Percentiles rank a stretch among this genome's conserved stretches.
Evolutionary conservation across 2,797 vertebrate species (phyloP).

Genomic region (Pangasius krempfi): DNA sequence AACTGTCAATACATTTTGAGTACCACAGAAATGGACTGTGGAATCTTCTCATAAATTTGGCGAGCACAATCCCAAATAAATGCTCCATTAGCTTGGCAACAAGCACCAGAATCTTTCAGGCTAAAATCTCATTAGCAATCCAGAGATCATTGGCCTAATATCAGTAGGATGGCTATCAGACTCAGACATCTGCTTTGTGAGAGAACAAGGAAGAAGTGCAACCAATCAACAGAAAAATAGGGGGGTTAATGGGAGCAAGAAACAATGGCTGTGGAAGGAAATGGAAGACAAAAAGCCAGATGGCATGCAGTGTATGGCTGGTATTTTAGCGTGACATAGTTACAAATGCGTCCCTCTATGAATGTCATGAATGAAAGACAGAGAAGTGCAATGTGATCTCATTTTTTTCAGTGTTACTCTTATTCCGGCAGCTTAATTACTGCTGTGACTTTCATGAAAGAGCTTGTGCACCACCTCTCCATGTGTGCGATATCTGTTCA

Average conservation of each 20-base stretch:
- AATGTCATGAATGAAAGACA: not conserved
- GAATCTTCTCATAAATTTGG: not conserved
- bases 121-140: not conserved
- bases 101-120: not conserved
- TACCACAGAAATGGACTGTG: not conserved
- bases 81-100: not conserved
- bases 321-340: not conserved
- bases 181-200: not conserved
- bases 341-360: not conserved
- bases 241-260: constrained; percentile 11
- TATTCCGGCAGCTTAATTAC: not conserved
- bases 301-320: not conserved
- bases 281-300: not conserved
- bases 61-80: not conserved
- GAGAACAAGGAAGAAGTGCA: not conserved
- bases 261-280: constrained; percentile 16
- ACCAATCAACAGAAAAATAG: not conserved
- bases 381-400: not conserved
- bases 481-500: not conserved
- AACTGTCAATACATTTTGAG: not conserved
- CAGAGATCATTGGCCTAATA: not conserved
- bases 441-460: not conserved
- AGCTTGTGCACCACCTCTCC: not conserved
- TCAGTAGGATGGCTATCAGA: not conserved
- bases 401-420: not conserved